Evolutionary conservation across 2,888 invertebrate genomes (phyloP).

Genomic region (Caenorhabditis sp.): DNA sequence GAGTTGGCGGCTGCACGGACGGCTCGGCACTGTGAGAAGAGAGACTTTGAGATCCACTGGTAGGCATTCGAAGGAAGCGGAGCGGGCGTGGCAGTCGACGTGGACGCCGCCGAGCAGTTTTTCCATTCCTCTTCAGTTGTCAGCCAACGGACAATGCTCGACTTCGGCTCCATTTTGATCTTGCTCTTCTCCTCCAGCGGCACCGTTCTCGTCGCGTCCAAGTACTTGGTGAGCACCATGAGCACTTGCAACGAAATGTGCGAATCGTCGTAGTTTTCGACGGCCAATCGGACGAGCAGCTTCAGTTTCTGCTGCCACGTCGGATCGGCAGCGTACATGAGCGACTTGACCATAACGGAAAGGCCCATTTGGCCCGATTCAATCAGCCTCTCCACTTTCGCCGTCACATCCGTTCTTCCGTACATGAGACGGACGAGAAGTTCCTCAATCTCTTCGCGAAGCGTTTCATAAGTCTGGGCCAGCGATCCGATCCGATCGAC

Average conservation of each 20-base stretch:
- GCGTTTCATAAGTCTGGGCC: slow-evolving; percentile 31
- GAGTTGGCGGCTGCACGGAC: slow-evolving; percentile 56
- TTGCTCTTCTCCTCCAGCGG: slow-evolving; percentile 15
- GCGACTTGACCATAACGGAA: slow-evolving; percentile 50
- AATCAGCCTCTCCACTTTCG: slow-evolving; percentile 39
- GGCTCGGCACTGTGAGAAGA: slow-evolving; percentile 61
- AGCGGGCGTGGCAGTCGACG: slow-evolving; percentile 2
- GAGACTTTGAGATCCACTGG: slow-evolving; percentile 60
- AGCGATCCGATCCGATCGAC: slow-evolving; percentile 20
- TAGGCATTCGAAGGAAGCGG: slow-evolving; percentile 6
- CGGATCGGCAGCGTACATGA: slow-evolving; percentile 50
- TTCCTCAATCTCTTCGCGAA: slow-evolving; percentile 54
- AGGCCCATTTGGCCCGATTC: slow-evolving; percentile 28
- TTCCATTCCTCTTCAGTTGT: slow-evolving; percentile 43
- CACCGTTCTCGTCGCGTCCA: slow-evolving; percentile 31
- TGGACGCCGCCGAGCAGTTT: slow-evolving; percentile 29
- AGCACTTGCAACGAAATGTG: slow-evolving; percentile 44
- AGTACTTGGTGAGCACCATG: slow-evolving; percentile 49
- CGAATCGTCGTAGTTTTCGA: slow-evolving; percentile 45
- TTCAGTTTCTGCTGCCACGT: slow-evolving; percentile 64
- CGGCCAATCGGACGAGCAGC: slow-evolving; percentile 39
- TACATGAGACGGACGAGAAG: slow-evolving; percentile 56
- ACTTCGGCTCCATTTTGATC: slow-evolving; percentile 1
- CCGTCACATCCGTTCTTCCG: slow-evolving; percentile 41
- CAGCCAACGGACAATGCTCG: slow-evolving; percentile 29